Base-by-base conservation (phyloP, 2,888 invertebrate genomes). In the Harpalus rubripes region DNA sequence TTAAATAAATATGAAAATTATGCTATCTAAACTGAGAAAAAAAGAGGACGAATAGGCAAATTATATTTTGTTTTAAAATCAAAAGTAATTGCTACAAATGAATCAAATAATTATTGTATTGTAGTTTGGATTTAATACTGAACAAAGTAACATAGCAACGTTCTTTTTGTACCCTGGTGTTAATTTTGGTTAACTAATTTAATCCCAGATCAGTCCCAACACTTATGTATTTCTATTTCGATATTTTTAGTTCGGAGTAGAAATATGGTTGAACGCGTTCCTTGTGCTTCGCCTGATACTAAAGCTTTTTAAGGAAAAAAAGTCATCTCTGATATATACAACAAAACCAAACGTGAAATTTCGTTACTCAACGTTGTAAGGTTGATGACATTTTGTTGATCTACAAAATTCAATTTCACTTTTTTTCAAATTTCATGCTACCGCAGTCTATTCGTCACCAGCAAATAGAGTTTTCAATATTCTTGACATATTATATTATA, bases 311-410 rank as follows among this genome's bases (percentile, higher is more conserved):
- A 52, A 7, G 44, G 44, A 52, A 52, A 52, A 52, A 52, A 52
- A 3, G 32, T 2, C 44, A 52, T 52, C 44, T 8, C 44, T 5
- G 44, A 44, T 44, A 44, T 52, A 52, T 52, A 52, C 44, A 52
- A 52, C 44, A 52, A 52, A 74, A 74, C 72, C 41, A 74, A 74
- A 74, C 72, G 52, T 44, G 44, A 41, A 68, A 74, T 44, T 74
- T 44, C 44, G 44, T 74, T 74, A 74, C 26, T 44, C 18, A 41
- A 8, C 18, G 72, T n/a, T 16, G 18, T 7, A 44, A 22, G 44
- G 72, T 74, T 74, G 44, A 74, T 74, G 72, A 74, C 44, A 74
- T 74, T 74, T 18, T 44, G 44, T 68, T 74, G 72, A 74, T 74
- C 18, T 74, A 74, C 72, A 44, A 74, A 74, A 74, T 74, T 74